Evolutionary conservation across 2,113 vertebrate species (phyloP).

Genomic region (Halcyon senegalensis): DNA sequence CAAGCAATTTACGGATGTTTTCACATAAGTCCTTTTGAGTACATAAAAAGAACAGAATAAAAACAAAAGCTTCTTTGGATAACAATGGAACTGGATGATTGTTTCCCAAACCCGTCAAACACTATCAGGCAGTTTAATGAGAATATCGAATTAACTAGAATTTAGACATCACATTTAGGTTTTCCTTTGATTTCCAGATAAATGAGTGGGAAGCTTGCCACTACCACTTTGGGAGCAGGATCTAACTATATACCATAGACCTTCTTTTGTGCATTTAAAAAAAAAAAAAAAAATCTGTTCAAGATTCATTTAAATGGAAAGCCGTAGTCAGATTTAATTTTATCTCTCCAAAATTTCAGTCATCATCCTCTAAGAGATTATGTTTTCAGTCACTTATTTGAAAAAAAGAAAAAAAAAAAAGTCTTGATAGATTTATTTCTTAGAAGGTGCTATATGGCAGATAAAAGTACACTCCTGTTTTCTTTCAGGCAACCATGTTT

Average conservation of each 20-base stretch:
- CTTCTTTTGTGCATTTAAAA: not conserved
- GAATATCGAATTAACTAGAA: not conserved
- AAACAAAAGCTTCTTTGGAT: not conserved
- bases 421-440: not conserved
- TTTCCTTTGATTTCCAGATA: not conserved
- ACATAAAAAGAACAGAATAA: not conserved
- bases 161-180: not conserved
- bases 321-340: not conserved
- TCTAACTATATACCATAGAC: not conserved
- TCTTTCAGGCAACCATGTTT: not conserved
- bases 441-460: not conserved
- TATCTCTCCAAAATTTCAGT: not conserved
- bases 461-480: not conserved
- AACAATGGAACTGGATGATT: not conserved
- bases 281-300: not conserved
- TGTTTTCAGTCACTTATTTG: not conserved
- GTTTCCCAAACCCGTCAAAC: not conserved
- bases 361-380: not conserved
- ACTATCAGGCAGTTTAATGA: not conserved
- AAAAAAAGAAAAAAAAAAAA: too few relatives aligned
- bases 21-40: not conserved
- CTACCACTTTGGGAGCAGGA: not conserved
- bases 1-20: not conserved
- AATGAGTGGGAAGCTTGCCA: not conserved
- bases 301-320: not conserved